Base-by-base conservation (phyloP, 2,888 invertebrate species). In the Leucoptera coffeella region DNA sequence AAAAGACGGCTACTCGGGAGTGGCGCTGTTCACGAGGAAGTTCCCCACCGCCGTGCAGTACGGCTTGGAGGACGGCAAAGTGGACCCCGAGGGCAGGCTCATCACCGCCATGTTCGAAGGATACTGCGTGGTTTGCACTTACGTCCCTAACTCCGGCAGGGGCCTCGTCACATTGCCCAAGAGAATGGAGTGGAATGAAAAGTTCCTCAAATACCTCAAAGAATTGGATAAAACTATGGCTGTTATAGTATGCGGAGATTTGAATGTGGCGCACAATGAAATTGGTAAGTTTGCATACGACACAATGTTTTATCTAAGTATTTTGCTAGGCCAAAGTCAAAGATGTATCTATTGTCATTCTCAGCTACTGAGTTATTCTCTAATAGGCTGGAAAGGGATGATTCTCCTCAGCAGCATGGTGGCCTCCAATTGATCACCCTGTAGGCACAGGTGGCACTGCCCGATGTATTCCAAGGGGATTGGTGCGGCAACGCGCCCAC, bases 241-340 rank as follows among this genome's bases (percentile, higher is more conserved):
- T 6, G 90, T 99, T 7, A 85, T 99, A 30, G 76, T 96, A 41
- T 89, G 89, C 47, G 99, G 99, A 1, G 99, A 99, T 56, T 82
- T 99, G 79, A 99, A 99, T 60, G 97, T 99, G 6, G 86, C 97
- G 12, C 97, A 99, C 55, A 64, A 79, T 35, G 93, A 93, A 73
- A 95, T 96, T 47, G 89, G 88, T 87, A 53, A 39, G 53, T 12
- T 5, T 22, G 9, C 12, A 11, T 26, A 24, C 3, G 3, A 5
- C 3, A 24, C 2, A 9, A 9, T 7, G 17, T 4, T 23, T 13
- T 13, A 17, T 9, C 17, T 17, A 7, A 17, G n/a, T n/a, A n/a
- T n/a, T n/a, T n/a, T n/a, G n/a, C n/a, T n/a, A n/a, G n/a, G n/a
- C n/a, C n/a, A n/a, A n/a, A n/a, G n/a, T n/a, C n/a, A n/a, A n/a